Conservation (phyloP, 2,888 invertebrate genomes). For the Troides oblongomaculatus region DNA sequence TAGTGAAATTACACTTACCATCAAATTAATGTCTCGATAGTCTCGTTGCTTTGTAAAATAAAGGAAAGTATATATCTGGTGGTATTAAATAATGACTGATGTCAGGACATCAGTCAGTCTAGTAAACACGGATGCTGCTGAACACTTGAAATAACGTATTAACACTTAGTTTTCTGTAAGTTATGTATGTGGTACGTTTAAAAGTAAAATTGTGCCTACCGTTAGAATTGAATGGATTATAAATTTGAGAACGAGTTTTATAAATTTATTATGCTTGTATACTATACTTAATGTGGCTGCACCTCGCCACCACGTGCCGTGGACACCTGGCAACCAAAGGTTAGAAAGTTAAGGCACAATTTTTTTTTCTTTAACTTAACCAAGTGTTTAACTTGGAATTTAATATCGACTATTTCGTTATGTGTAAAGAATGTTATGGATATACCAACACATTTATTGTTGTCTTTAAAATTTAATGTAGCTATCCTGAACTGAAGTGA, state of each 20-base stretch:
- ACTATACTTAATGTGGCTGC: slow-evolving; percentile 44
- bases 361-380: slow-evolving; percentile 36
- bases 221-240: slow-evolving; percentile 27
- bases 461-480: no score
- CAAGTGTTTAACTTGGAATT: slow-evolving; percentile 23
- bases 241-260: slow-evolving; percentile 21
- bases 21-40: no score
- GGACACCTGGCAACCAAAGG: slow-evolving; percentile 63
- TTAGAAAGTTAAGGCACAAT: slow-evolving; percentile 62
- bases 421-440: slow-evolving; percentile 30
- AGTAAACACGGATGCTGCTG: no score
- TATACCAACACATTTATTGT: not conserved
- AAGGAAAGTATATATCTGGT: no score
- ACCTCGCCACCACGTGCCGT: slow-evolving; percentile 62
- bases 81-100: no score
- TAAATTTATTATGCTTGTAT: slow-evolving; percentile 22
- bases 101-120: no score
- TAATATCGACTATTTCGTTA: slow-evolving; percentile 41
- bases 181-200: not conserved
- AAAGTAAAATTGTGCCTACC: slow-evolving; percentile 23
- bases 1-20: no score
- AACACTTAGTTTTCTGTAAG: no score
- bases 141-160: no score
- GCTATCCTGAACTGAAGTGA: no score
- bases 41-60: no score